Evolutionary conservation across 2,113 vertebrate genomes (phyloP).

Genomic region (Elephantulus edwardii): DNA sequence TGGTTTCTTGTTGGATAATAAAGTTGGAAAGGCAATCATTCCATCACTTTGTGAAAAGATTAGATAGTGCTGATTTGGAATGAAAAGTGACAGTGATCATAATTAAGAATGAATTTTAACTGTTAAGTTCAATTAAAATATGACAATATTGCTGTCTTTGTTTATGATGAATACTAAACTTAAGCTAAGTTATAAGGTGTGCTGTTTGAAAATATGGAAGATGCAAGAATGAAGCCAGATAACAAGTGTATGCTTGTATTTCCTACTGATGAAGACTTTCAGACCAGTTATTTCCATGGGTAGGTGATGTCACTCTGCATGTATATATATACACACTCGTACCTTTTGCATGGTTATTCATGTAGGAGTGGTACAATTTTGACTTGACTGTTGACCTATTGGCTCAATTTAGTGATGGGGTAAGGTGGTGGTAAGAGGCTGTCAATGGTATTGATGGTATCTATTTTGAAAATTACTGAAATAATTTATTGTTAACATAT

Average conservation of each 20-base stretch:
- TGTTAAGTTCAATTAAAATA: constrained; percentile 76
- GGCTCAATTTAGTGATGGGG: constrained; percentile 23
- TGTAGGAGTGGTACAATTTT: constrained; percentile 90
- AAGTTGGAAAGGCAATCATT: constrained; percentile 60
- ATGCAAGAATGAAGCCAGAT: constrained; percentile 90
- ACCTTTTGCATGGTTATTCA: constrained; percentile 87
- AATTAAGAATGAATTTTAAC: constrained; percentile 70
- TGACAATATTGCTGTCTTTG: constrained; percentile 83
- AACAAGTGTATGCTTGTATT: constrained; percentile 89
- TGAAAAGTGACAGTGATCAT: constrained; percentile 71
- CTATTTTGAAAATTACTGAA: constrained; percentile 55
- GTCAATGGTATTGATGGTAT: constrained; percentile 51
- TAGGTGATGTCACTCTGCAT: constrained; percentile 91
- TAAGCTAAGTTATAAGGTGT: constrained; percentile 87
- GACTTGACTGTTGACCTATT: constrained; percentile 83
- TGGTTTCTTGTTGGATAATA: constrained; percentile 57
- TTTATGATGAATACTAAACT: constrained; percentile 85
- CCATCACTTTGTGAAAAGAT: constrained; percentile 49
- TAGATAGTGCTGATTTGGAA: constrained; percentile 67
- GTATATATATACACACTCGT: constrained; percentile 80
- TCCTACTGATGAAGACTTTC: constrained; percentile 91
- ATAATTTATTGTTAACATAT: constrained; percentile 45
- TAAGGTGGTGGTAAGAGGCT: constrained; percentile 10
- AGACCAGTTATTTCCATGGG: constrained; percentile 88
- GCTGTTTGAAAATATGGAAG: constrained; percentile 90